Percentiles rank a stretch among this genome's conserved stretches.
Conservation (phyloP, 2,888 invertebrate species). For the Atherix ibis region DNA sequence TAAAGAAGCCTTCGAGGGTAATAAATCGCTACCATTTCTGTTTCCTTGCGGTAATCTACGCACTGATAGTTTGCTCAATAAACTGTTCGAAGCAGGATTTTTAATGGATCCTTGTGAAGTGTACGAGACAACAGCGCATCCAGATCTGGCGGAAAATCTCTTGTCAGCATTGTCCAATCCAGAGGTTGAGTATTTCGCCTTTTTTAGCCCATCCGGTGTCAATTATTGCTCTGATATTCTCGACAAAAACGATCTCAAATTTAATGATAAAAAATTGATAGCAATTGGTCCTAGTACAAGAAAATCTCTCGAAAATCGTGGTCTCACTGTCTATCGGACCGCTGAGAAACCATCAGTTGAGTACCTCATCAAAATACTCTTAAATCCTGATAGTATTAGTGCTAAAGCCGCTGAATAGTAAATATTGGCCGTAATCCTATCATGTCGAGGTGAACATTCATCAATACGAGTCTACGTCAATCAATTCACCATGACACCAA, state of each 20-base stretch:
- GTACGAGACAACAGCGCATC: constrained; percentile 38
- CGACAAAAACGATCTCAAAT: constrained; percentile 21
- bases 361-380: constrained; percentile 33
- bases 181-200: constrained; percentile 37
- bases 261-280: constrained; percentile 32
- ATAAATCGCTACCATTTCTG: constrained; percentile 33
- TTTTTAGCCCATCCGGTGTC: constrained; percentile 44
- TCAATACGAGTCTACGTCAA: too few species aligned
- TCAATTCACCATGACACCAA: too few species aligned
- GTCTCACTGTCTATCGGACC: constrained; percentile 32
- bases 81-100: constrained; percentile 30
- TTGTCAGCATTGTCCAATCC: constrained; percentile 26
- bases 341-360: constrained; percentile 38
- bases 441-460: neutral
- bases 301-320: constrained; percentile 32
- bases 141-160: constrained; percentile 31
- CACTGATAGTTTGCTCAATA: constrained; percentile 34
- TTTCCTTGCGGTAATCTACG: constrained; percentile 42
- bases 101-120: constrained; percentile 35
- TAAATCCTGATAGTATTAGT: constrained; percentile 27
- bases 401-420: neutral
- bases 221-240: constrained; percentile 33
- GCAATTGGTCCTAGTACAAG: constrained; percentile 43
- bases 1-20: constrained; percentile 32
- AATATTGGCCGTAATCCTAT: neutral